These are phyloP conservation scores for Rhogogaster chlorosoma DNA, from an alignment of 2,888 invertebrate genomes.

Conservation along the genomic window DNA sequence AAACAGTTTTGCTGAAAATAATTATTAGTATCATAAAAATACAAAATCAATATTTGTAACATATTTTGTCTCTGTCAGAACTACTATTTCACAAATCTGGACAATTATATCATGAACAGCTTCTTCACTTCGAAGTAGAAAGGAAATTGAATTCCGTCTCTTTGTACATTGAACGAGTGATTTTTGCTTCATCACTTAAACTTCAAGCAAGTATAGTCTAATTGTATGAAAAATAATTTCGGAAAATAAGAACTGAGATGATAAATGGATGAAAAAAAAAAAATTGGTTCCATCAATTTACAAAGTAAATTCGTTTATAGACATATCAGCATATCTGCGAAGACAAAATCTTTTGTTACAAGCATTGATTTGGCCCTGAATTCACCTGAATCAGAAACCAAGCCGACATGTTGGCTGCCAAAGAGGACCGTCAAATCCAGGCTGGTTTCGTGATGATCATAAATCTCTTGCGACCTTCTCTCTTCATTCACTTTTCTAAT, in stretches of 20 bases:
- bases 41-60: conserved; percentile 74
- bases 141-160: neutral
- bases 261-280: neutral
- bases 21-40: conserved; percentile 57
- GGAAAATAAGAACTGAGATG: neutral
- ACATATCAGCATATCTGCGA: neutral
- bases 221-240: neutral
- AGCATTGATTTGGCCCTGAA: conserved; percentile 77
- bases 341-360: conserved; percentile 62
- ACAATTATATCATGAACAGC: neutral
- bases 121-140: neutral
- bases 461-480: conserved; percentile 57
- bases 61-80: conserved; percentile 50
- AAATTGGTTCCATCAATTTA: neutral
- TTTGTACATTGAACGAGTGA: neutral
- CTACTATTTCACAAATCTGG: neutral
- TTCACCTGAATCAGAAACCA: conserved; percentile 77
- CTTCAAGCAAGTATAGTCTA: neutral
- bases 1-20: conserved; percentile 49
- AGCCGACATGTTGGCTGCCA: conserved; percentile 70
- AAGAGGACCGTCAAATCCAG: conserved; percentile 56
- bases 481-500: conserved; percentile 68
- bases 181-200: neutral
- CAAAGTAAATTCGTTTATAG: neutral
- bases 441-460: conserved; percentile 40